Base-by-base conservation (phyloP, 92 coral and sea anemone species). In the Siderastrea radians region DNA sequence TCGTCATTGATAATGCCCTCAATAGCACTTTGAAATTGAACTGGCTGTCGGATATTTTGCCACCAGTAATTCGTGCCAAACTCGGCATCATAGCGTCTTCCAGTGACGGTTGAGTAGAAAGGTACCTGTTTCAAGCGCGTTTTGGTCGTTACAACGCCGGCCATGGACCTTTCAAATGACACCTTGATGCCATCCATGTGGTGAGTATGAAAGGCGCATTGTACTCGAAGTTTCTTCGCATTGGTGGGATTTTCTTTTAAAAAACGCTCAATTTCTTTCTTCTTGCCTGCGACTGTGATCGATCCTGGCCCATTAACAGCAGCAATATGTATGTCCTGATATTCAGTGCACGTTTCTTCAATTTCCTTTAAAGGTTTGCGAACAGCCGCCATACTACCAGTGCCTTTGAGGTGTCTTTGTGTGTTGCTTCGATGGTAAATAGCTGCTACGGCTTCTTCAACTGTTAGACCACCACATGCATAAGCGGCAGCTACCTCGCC, bases 81-180 rank as follows among this genome's bases (percentile, higher is more conserved):
- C 43, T 1, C 60, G 5, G 43, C 74, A 1, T 66, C 57, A 14
- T 75, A 73, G 68, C 49, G 47, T 19, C 60, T n/a, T 50, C 78
- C 78, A 6, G 60, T 73, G 78, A 73, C 78, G 9, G 78, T 26
- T 26, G 38, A 26, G 38, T 26, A 26, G 38, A 26, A 26, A 26
- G 38, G 38, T 26, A 26, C 38, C 38, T 26, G 38, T 26, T 26
- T 26, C 38, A 26, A 26, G 38, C 38, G 38, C 38, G 38, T 26
- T 26, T n/a, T 73, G 78, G 72, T 67, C 72, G 72, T 44, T 67
- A 73, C 58, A 2, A 9, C 61, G 12, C 11, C 12, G 46, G 49
- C 43, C 69, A 85, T 73, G 69, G 82, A 44, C 82, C 91, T 53
- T 79, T 72, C 47, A 87, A 84, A 65, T 66, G 82, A 17, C 76